A percentile compares a stretch with the other conserved stretches of the same genome.
Conservation (phyloP, 2,113 vertebrate species). For the Cromileptes altivelis region DNA sequence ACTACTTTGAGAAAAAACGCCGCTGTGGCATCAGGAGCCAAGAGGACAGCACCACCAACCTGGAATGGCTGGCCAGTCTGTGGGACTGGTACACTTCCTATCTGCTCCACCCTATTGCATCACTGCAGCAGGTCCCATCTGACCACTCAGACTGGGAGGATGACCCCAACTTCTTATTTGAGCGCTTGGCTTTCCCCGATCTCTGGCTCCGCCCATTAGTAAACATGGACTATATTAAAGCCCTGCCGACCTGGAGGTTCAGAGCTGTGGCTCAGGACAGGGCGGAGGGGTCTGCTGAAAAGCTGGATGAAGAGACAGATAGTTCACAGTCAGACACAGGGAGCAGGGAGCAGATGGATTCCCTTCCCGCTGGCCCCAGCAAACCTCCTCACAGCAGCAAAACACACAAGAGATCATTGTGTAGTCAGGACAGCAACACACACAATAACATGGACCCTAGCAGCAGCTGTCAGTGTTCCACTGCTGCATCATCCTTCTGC, state of each 20-base stretch:
- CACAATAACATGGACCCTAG: background rate
- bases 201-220: conserved; percentile 97
- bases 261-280: conserved; percentile 63
- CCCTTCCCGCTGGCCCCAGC: background rate
- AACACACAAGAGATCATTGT: background rate
- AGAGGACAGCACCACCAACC: conserved; percentile 93
- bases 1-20: conserved; percentile 98
- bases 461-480: background rate
- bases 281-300: conserved; percentile 4
- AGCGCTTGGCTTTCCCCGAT: conserved; percentile 94
- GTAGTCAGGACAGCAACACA: background rate
- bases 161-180: conserved; percentile 91
- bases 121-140: conserved; percentile 91
- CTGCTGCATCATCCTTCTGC: background rate
- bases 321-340: conserved; percentile 17
- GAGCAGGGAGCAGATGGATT: background rate
- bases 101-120: conserved; percentile 94
- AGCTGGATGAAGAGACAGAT: conserved; percentile 4
- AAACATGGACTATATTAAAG: conserved; percentile 95
- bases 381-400: background rate
- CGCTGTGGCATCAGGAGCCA: conserved; percentile 86
- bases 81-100: conserved; percentile 99
- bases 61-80: conserved; percentile 96
- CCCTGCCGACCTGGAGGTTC: conserved; percentile 93
- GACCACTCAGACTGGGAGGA: conserved; percentile 96